Evolutionary conservation across 2,113 vertebrate species (phyloP).

Genomic region (Monopterus albus): DNA sequence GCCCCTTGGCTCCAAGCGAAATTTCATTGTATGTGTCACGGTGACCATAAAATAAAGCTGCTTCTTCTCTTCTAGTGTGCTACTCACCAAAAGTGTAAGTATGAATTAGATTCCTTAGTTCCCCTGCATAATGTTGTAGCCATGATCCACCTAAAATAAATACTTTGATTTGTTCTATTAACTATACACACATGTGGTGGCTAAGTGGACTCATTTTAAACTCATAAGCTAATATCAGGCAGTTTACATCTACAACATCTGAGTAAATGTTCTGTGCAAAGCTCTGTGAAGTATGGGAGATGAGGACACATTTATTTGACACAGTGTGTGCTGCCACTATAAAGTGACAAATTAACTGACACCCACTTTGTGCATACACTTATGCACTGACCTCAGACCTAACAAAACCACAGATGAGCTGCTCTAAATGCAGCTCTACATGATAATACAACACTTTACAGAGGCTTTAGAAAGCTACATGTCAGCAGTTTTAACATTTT

Average conservation of each 20-base stretch:
- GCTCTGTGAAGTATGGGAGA: neutral
- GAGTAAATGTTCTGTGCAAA: constrained; percentile 8
- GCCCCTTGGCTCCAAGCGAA: too few relatives aligned
- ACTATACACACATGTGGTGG: constrained; percentile 28
- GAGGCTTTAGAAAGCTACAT: neutral
- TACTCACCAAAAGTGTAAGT: neutral
- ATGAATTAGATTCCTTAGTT: neutral
- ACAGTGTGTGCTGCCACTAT: constrained; percentile 23
- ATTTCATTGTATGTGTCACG: too few relatives aligned
- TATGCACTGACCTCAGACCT: constrained; percentile 21
- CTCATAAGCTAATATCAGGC: constrained; percentile 8
- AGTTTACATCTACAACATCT: constrained; percentile 32
- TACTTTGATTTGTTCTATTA: constrained; percentile 36
- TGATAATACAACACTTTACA: neutral
- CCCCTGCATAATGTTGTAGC: neutral
- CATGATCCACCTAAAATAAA: neutral
- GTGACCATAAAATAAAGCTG: too few relatives aligned
- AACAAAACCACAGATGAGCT: constrained; percentile 12
- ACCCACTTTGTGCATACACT: constrained; percentile 34
- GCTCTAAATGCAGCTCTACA: neutral
- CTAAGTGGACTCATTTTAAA: constrained; percentile 34
- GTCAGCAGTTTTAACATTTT: neutral
- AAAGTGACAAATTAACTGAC: constrained; percentile 42
- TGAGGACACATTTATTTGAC: constrained; percentile 23
- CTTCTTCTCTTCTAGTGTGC: too few relatives aligned